Percentiles rank a stretch among this genome's conserved stretches.
Evolutionary conservation across 2,888 invertebrate genomes (phyloP).

Genomic region (Apamea epomidion): DNA sequence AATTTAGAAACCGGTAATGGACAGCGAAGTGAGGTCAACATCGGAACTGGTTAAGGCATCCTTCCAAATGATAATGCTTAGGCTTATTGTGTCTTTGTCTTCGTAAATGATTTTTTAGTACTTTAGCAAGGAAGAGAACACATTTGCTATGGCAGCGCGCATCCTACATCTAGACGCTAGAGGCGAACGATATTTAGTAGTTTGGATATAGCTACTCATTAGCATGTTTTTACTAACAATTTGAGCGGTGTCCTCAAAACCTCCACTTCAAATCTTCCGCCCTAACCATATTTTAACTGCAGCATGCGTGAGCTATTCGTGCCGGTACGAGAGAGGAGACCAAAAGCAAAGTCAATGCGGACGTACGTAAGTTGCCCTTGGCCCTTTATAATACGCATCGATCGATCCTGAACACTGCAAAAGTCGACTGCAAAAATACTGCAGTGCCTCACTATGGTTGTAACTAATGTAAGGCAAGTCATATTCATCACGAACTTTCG

Average conservation of each 20-base stretch:
- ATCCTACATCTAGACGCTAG: background rate
- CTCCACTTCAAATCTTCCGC: background rate
- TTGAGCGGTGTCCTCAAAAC: background rate
- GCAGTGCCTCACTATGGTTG: background rate
- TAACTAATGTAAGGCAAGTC: background rate
- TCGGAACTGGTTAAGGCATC: background rate
- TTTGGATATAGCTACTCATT: background rate
- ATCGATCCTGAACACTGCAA: conserved; percentile 40
- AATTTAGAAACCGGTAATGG: no score
- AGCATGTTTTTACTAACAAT: background rate
- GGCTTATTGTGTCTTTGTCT: background rate
- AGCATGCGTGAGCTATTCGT: background rate
- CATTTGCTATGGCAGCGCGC: background rate
- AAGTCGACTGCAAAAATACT: conserved; percentile 10
- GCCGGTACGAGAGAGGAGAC: background rate
- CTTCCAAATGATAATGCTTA: conserved; percentile 11
- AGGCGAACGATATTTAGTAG: background rate
- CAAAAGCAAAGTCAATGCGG: conserved; percentile 14
- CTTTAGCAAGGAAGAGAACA: background rate
- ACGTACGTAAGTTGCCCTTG: conserved; percentile 8
- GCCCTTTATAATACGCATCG: conserved; percentile 24
- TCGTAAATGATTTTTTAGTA: conserved; percentile 6
- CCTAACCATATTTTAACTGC: conserved; percentile 3
- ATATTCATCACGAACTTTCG: background rate
- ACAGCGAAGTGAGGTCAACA: background rate